Evolutionary conservation across 2,113 vertebrate species (phyloP).

Genomic region (Brienomyrus longianalis): DNA sequence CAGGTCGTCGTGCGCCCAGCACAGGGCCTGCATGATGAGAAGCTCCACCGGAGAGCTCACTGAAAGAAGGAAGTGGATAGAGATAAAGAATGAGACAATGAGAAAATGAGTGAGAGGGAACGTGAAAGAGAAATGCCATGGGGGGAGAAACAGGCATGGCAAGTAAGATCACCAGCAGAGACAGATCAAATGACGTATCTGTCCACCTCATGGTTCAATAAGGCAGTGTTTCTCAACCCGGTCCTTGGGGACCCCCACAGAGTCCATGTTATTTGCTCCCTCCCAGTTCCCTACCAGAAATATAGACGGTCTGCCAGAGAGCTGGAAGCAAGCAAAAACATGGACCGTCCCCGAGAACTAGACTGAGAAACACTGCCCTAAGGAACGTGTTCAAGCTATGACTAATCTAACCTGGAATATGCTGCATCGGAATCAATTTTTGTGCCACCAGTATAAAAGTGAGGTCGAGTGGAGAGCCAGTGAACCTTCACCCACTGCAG

Average conservation of each 20-base stretch:
- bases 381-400: background rate
- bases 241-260: background rate
- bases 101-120: background rate
- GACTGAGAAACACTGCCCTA: background rate
- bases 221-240: background rate
- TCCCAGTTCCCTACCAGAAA: background rate
- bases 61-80: constrained; percentile 44
- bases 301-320: background rate
- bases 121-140: background rate
- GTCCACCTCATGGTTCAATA: background rate
- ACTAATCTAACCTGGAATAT: background rate
- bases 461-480: background rate
- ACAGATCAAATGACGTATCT: background rate
- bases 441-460: background rate
- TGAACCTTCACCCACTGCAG: background rate
- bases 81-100: background rate
- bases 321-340: background rate
- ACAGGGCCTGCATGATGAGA: constrained; percentile 94
- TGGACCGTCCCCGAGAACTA: background rate
- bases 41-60: constrained; percentile 94
- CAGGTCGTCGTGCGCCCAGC: constrained; percentile 96
- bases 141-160: constrained; percentile 17
- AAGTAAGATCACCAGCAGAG: background rate
- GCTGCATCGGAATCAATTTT: background rate
- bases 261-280: background rate